Evolutionary conservation across 2,797 vertebrate genomes (phyloP).

Genomic region (Chaetodon trifasciatus): DNA sequence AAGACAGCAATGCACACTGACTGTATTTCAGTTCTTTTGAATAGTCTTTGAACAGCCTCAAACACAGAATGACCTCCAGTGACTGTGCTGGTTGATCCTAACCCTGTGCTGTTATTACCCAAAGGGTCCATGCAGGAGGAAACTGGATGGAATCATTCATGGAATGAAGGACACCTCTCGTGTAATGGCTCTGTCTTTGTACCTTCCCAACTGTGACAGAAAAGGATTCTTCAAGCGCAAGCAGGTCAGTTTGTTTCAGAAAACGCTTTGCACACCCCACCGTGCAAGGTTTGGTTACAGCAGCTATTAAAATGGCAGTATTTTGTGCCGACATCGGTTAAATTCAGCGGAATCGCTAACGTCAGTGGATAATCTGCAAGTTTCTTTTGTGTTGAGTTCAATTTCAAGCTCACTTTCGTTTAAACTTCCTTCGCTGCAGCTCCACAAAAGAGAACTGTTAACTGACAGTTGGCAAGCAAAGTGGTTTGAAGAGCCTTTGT

Average conservation of each 20-base stretch:
- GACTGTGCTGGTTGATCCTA: neutral
- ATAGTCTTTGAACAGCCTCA: neutral
- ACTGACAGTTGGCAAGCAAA: neutral
- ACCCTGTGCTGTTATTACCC: conserved; percentile 15
- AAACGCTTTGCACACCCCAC: neutral
- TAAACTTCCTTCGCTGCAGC: no score
- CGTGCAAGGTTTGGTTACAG: neutral
- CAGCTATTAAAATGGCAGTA: neutral
- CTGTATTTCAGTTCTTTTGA: neutral
- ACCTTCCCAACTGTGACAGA: conserved; percentile 98
- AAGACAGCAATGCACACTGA: neutral
- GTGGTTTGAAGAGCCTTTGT: neutral
- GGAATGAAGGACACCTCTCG: conserved; percentile 95
- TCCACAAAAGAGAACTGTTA: no score
- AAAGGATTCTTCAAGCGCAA: conserved; percentile 99
- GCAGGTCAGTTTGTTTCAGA: conserved; percentile 85
- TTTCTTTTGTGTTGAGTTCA: neutral
- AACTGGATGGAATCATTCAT: conserved; percentile 95
- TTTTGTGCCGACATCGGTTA: neutral
- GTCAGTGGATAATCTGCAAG: neutral
- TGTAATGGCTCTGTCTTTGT: conserved; percentile 92
- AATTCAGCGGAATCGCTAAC: neutral
- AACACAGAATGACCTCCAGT: neutral
- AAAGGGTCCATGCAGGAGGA: conserved; percentile 96
- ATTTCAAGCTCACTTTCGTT: neutral